These are phyloP conservation scores for Hippocampus comes DNA, from an alignment of 2,113 vertebrate species.

Conservation along the genomic window DNA sequence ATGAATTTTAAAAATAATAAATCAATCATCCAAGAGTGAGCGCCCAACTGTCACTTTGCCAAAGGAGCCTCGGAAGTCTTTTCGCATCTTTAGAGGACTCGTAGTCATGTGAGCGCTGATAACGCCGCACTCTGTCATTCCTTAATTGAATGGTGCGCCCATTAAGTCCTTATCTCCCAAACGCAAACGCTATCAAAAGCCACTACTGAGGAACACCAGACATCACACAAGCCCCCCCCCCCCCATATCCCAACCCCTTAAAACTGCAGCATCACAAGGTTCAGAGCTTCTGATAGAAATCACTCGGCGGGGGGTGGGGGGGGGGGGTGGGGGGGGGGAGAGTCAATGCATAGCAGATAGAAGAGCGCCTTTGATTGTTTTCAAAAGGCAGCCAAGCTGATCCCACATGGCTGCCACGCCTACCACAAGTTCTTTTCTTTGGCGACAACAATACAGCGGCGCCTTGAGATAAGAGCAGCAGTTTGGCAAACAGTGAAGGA, in stretches of 20 bases:
- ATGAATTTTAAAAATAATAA: background rate
- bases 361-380: no score
- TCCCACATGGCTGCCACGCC: background rate
- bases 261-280: conserved; percentile 32
- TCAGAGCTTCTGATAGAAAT: conserved; percentile 38
- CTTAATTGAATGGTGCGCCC: conserved; percentile 24
- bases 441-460: no score
- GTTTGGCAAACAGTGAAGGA: no score
- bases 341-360: no score
- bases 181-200: conserved; percentile 13
- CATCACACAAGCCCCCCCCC: conserved; percentile 11
- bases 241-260: conserved; percentile 18
- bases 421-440: background rate
- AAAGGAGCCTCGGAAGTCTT: background rate
- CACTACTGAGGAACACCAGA: conserved; percentile 19
- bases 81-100: conserved; percentile 8
- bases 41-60: background rate
- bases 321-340: no score
- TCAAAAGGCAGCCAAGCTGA: background rate
- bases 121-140: conserved; percentile 4
- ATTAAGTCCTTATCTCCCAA: conserved; percentile 41
- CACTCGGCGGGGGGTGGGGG: no score
- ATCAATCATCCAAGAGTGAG: background rate
- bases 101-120: conserved; percentile 35
- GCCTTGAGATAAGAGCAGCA: no score